Evolutionary conservation across 2,113 vertebrate genomes (phyloP), one percentile per base, ranked within the genome.

Genomic region (Xiphophorus couchianus): DNA sequence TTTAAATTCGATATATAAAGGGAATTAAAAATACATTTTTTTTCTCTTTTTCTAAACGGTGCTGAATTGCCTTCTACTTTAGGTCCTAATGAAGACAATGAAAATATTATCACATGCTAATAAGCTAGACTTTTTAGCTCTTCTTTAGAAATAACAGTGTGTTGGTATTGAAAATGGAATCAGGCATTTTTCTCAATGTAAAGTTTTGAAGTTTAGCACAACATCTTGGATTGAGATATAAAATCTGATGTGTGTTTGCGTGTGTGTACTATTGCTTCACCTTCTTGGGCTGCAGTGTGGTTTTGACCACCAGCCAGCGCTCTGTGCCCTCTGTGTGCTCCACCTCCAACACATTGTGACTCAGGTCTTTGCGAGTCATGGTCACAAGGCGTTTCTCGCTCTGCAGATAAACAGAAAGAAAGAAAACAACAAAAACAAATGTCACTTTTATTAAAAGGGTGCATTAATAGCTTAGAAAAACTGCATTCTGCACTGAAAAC

Each of bases 221-320:
- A 48, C 44, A 17, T 19, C 15, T 48, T 35, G 15, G 14, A 44
- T 3, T 44, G 42, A 44, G 42, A 44, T 44, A 15, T 44, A 5
- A 17, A 44, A 44, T 14, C 13, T 14, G 42, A 1, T 54, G 51
- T 54, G 22, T 25, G 7, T 54, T 1, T 51, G 6, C n/a, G 51
- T 54, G 51, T 9, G 2, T 54, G 6, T 54, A 54, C 9, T 54
- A 17, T 17, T 69, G 54, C 14, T 1, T 79, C 82, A 92, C 95
- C 94, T 92, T 94, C 48, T 87, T 91, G 62, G 94, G 92, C 39
- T 90, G 63, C 62, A 95, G 87, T 9, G 63, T 89, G 10, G 71
- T 89, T 84, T 95, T 95, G 70, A 95, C 90, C 17, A 95, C 94
- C 0, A 95, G 90, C 94, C 94, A 95, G 64, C 92, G 94, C 77